Percentiles rank a stretch among this genome's conserved stretches.
phyloP scores from a whole-genome alignment of 1,140 invertebrate species.

The Diabrotica undecimpunctata region DNA sequence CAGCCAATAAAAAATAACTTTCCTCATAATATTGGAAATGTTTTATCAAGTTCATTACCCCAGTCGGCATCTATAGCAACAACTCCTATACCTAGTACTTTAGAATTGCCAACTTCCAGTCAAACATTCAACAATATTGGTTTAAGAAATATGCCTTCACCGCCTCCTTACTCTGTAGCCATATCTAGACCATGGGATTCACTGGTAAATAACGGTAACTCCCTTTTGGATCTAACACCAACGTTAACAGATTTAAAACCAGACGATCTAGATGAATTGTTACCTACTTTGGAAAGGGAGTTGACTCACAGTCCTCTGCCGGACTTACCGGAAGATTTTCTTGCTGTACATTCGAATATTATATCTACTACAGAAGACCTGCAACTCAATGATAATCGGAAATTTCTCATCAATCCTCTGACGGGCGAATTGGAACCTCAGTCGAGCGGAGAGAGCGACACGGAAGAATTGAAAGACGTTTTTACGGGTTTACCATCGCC shows the following conservation, averaged over 20 bases:
- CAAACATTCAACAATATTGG: slow-evolving; percentile 11
- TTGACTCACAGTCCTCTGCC: slow-evolving; percentile 37
- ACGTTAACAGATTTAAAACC: slow-evolving; percentile 51
- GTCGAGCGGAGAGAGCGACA: slow-evolving; percentile 51
- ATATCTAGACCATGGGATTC: slow-evolving; percentile 36
- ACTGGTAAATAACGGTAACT: slow-evolving; percentile 34
- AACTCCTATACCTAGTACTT: background rate
- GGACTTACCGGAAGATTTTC: slow-evolving; percentile 38
- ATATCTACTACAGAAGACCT: slow-evolving; percentile 3
- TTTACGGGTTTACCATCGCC: slow-evolving; percentile 43
- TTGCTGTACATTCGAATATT: slow-evolving; percentile 14
- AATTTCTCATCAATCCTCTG: slow-evolving; percentile 82
- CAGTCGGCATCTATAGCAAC: background rate
- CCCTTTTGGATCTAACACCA: slow-evolving; percentile 42
- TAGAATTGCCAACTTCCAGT: slow-evolving; percentile 5
- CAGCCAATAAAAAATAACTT: slow-evolving; percentile 8
- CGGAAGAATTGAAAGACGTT: slow-evolving; percentile 44
- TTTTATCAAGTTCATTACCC: slow-evolving; percentile 5
- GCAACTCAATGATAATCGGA: slow-evolving; percentile 55
- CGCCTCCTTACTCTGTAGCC: slow-evolving; percentile 32
- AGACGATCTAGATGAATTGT: slow-evolving; percentile 59
- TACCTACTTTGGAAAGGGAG: slow-evolving; percentile 52
- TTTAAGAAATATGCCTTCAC: slow-evolving; percentile 28
- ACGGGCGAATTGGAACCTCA: slow-evolving; percentile 82
- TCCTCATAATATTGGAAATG: slow-evolving; percentile 3